Evolutionary conservation across 2,113 vertebrate species (phyloP).

Genomic region (Pandion haliaetus): DNA sequence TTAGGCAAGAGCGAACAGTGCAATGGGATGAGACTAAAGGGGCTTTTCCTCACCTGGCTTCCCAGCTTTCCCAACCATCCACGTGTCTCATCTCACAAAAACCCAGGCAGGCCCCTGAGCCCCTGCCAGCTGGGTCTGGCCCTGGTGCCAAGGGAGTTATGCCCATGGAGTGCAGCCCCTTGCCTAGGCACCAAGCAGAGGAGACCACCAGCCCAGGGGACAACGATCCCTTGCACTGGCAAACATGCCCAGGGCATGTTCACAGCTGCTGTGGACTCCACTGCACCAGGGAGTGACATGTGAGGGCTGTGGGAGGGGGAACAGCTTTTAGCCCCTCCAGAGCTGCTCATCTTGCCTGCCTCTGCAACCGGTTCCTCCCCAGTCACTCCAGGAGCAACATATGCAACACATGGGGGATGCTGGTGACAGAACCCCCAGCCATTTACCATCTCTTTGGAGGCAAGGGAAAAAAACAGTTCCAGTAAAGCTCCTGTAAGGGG

Average conservation of each 20-base stretch:
- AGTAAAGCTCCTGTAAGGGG: neutral
- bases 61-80: neutral
- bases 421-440: neutral
- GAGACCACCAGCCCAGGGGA: neutral
- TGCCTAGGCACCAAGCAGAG: neutral
- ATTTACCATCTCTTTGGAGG: neutral
- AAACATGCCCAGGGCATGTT: neutral
- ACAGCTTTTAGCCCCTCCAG: accelerated
- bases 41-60: neutral
- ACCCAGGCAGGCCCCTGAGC: neutral
- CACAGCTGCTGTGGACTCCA: neutral
- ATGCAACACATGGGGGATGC: neutral
- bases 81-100: neutral
- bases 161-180: neutral
- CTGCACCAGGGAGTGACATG: accelerated
- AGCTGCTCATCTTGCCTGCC: neutral
- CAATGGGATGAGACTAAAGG: neutral
- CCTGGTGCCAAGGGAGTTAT: neutral
- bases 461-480: neutral
- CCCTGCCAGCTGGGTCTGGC: neutral
- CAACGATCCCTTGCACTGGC: neutral
- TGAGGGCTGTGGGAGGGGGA: neutral
- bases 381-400: neutral
- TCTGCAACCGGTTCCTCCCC: neutral
- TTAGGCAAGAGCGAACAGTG: neutral